These are phyloP conservation scores for Dryobota labecula DNA, from an alignment of 2,888 invertebrate species.

Conservation along the genomic window DNA sequence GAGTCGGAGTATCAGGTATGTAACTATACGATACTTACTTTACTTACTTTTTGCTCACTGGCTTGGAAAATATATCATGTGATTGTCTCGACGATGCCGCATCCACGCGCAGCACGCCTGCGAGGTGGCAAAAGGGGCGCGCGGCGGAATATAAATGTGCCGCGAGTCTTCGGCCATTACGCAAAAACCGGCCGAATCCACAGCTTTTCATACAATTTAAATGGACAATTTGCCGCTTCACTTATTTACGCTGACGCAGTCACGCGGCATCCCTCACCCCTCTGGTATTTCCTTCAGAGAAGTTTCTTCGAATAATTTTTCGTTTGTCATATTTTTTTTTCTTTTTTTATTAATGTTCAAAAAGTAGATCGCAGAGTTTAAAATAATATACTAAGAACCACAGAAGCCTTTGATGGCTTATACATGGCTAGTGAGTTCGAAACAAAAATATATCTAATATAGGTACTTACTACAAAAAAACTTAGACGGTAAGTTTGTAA, in stretches of 20 bases:
- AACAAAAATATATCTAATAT: no score
- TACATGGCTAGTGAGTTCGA: no score
- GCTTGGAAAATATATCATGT: neutral
- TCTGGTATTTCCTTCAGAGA: constrained; percentile 61
- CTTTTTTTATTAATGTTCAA: no score
- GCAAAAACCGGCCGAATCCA: constrained; percentile 67
- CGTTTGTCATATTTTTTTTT: constrained; percentile 70
- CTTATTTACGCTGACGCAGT: constrained; percentile 68
- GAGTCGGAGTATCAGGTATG: neutral
- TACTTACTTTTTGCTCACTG: no score
- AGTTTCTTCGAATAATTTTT: constrained; percentile 66
- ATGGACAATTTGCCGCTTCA: constrained; percentile 79
- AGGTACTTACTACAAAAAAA: no score
- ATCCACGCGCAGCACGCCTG: constrained; percentile 11
- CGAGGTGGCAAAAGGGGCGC: neutral
- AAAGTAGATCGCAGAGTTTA: no score
- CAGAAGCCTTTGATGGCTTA: no score
- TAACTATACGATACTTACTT: neutral
- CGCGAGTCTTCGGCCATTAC: constrained; percentile 65
- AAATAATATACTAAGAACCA: no score
- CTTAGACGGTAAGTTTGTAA: no score
- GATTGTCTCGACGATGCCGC: constrained; percentile 12
- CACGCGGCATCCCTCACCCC: constrained; percentile 48
- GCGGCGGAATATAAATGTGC: constrained; percentile 67
- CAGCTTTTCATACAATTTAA: constrained; percentile 75